A percentile compares a stretch with the other conserved stretches of the same genome.
Evolutionary conservation across 2,113 vertebrate genomes (phyloP).

Genomic region (Tupaia tana): DNA sequence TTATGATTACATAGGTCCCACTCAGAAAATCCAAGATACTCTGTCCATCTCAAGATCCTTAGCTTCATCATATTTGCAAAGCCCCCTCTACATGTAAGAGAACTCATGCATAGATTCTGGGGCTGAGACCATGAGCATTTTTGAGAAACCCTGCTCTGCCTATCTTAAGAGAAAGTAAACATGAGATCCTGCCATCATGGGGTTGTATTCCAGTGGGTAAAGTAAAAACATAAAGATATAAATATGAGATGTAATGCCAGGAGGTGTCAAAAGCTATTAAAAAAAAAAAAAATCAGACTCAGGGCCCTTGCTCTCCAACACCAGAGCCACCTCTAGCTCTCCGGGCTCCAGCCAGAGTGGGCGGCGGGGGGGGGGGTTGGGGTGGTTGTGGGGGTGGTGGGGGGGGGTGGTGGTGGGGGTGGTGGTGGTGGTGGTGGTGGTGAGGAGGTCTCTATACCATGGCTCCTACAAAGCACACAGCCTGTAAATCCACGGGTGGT

Average conservation of each 20-base stretch:
- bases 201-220: neutral
- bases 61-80: neutral
- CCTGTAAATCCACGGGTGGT: no score
- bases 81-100: neutral
- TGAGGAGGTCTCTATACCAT: no score
- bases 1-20: neutral
- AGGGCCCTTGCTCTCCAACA: no score
- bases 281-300: neutral
- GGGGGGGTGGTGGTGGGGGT: no score
- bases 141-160: neutral
- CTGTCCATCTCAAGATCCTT: neutral
- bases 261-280: neutral
- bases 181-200: neutral
- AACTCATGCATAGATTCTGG: neutral
- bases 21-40: neutral
- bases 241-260: neutral
- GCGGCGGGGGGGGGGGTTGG: no score
- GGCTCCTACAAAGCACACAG: no score
- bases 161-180: neutral
- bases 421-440: no score
- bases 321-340: no score
- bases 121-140: neutral
- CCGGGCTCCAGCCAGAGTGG: no score
- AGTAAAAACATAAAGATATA: neutral
- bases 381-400: no score